Evolutionary conservation across 2,797 vertebrate species (phyloP), one percentile per base, ranked within the genome.

Genomic region (Enteromius paludinosus): DNA sequence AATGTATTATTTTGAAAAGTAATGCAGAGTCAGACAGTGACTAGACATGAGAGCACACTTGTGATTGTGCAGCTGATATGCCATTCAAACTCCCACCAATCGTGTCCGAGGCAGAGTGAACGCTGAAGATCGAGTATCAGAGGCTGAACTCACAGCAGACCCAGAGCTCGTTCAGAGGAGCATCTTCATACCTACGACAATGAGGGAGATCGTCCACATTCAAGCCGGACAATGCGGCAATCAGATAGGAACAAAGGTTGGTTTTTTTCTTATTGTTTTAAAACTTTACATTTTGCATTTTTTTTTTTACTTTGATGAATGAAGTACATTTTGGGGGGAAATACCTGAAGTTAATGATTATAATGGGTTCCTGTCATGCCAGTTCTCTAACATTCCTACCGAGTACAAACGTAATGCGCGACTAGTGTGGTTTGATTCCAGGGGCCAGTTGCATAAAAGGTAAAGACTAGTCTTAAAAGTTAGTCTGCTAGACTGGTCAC

Each of bases 181-280:
- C 30, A 45, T 35, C 49, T 35, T 14, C 41, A 73, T 54, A 84
- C 28, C 8, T 11, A 52, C 38, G n/a, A n/a, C n/a, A 81, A 97
- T 97, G 97, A 96, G 97, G 86, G 97, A 97, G 86, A 98, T 97
- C 35, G 97, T 98, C 82, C 97, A 98, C 87, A 95, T 98, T 90
- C 97, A 98, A 91, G 97, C 97, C 43, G 97, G 97, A 30, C 97
- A 98, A 87, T 98, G 97, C 28, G 97, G 97, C 8, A 97, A 98
- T 90, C 97, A 98, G 93, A 98, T 98, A 66, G 97, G 97, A 38
- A 97, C 96, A 47, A 98, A 97, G 96, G 97, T 96, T 89, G 43
- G 41, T 23, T 74, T 18, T 18, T 28, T 47, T 61, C 45, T 4
- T 5, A 17, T 11, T 49, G 3, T 25, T 49, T 73, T 11, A n/a